Base-by-base conservation (phyloP, 2,797 vertebrate species). In the Columba guinea region DNA sequence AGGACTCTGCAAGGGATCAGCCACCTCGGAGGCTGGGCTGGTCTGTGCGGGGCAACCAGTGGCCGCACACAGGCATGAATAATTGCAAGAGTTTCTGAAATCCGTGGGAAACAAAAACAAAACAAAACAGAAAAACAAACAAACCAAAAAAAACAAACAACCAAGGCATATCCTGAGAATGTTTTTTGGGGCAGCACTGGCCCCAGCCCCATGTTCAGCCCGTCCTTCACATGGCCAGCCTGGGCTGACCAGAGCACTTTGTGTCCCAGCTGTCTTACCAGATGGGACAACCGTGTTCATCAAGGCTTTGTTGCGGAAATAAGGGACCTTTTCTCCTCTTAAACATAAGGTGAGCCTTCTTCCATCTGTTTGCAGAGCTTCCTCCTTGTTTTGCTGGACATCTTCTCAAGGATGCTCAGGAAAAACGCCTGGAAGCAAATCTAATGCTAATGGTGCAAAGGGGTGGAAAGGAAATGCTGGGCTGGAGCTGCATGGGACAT, bases 31-130 rank as follows among this genome's bases (percentile, higher is more conserved):
- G 84, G 65, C 60, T 13, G 28, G 35, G 77, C 68, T 30, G 35
- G 85, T 56, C 82, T 73, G n/a, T 0, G 1, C 41, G 0, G 27
- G 73, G 82, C 75, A 76, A 20, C 48, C 1, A 0, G 62, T 3
- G 9, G 80, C 82, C 22, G 0, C 0, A 4, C 84, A 59, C 15
- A 62, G 78, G 35, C 77, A 59, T 0, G 0, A 11, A 35, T 1
- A 1, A 19, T 27, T 56, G 12, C 73, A 64, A 68, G 49, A 8
- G 7, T 19, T 56, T 35, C 81, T 17, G 8, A 77, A 89, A 82
- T 46, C 67, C 59, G 41, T n/a, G 30, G 60, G 37, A 89, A 73
- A 84, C 14, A 49, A 39, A 68, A 19, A 11, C 55, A 21, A 60
- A 37, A 11, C 17, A 26, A 27, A 35, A 24, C 3, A 23, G 37